phyloP scores from a whole-genome alignment of 2,797 vertebrate genomes.

The Cryptoblepharus egeriae region DNA sequence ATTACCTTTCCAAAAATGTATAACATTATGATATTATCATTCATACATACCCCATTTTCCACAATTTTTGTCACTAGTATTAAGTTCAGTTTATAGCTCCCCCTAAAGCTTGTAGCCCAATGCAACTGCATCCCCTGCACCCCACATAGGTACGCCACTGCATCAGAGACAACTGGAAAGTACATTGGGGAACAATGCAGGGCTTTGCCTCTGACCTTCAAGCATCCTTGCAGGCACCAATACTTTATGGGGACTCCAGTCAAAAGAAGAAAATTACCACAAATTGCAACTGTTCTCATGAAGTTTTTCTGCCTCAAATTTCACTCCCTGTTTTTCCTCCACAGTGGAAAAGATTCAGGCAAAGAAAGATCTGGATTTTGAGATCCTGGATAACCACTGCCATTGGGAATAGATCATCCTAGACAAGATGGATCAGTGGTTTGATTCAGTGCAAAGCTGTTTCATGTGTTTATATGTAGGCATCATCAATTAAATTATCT shows the following conservation, averaged over 20 bases:
- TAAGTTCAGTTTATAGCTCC: too few relatives aligned
- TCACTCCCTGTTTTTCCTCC: background rate
- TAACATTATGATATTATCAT: too few relatives aligned
- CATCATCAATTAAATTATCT: conserved; percentile 2
- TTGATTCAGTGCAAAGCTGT: background rate
- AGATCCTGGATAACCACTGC: background rate
- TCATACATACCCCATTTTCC: too few relatives aligned
- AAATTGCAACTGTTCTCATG: background rate
- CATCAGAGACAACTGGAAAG: too few relatives aligned
- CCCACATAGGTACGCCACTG: too few relatives aligned
- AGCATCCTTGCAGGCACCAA: background rate
- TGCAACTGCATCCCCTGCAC: too few relatives aligned
- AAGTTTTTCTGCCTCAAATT: background rate
- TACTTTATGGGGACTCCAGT: background rate
- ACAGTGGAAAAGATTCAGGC: background rate
- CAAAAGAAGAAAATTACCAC: background rate
- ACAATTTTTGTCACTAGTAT: too few relatives aligned
- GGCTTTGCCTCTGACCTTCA: too few relatives aligned
- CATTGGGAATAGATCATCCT: background rate
- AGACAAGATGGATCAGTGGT: background rate
- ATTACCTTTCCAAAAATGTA: too few relatives aligned
- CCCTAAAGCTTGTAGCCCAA: too few relatives aligned
- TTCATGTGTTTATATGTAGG: background rate
- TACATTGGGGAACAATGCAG: too few relatives aligned
- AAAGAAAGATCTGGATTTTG: background rate